A percentile compares a stretch with the other conserved stretches of the same genome.
phyloP scores from a whole-genome alignment of 2,888 invertebrate genomes.

The Siphlonurus alternatus region DNA sequence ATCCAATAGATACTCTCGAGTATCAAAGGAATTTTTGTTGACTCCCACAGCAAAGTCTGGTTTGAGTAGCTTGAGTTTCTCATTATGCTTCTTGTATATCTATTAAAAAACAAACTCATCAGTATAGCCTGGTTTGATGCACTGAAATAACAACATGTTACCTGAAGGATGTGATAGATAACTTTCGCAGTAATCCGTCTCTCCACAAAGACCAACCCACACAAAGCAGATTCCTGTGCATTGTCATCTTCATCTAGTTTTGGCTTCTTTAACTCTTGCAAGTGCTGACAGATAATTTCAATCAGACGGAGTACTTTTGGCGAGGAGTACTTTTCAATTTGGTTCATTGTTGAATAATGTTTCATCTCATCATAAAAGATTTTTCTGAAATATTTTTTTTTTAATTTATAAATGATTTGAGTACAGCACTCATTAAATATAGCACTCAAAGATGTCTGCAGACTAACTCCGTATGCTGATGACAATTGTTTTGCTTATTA shows the following conservation, averaged over 20 bases:
- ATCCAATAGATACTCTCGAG: background rate
- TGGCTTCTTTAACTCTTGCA: slow-evolving; percentile 21
- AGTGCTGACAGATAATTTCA: slow-evolving; percentile 39
- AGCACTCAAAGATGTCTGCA: no score
- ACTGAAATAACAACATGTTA: slow-evolving; percentile 14
- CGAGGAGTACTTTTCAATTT: slow-evolving; percentile 30
- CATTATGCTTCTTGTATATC: background rate
- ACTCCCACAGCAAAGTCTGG: background rate
- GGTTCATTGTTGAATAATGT: slow-evolving; percentile 17
- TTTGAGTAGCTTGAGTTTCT: background rate
- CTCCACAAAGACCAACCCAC: slow-evolving; percentile 54
- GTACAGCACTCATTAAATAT: no score
- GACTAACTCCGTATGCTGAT: no score
- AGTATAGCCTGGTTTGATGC: background rate
- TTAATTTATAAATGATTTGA: no score
- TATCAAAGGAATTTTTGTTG: background rate
- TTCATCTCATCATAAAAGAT: slow-evolving; percentile 35
- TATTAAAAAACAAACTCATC: slow-evolving; percentile 4
- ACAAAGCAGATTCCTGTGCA: slow-evolving; percentile 30
- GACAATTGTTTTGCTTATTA: no score
- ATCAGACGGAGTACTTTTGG: slow-evolving; percentile 46
- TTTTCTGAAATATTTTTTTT: slow-evolving; percentile 20
- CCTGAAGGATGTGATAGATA: slow-evolving; percentile 46
- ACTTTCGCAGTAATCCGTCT: slow-evolving; percentile 59
- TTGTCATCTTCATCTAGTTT: slow-evolving; percentile 8